These are phyloP conservation scores for Chionis minor DNA, from an alignment of 2,113 vertebrate species.

Conservation along the genomic window DNA sequence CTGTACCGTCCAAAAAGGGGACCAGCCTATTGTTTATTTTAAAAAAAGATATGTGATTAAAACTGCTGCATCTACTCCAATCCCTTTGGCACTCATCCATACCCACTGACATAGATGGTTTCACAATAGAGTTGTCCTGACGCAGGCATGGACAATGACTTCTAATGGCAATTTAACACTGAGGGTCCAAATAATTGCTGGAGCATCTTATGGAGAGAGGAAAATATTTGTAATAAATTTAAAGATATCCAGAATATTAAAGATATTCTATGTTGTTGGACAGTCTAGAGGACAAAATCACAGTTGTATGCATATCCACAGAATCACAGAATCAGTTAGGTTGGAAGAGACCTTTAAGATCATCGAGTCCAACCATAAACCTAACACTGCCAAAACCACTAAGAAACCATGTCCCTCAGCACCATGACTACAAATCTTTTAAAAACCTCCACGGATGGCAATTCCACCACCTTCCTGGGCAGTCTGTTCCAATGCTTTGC, in stretches of 20 bases:
- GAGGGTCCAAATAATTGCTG: background rate
- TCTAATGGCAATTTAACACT: background rate
- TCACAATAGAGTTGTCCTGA: background rate
- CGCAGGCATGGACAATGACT: background rate
- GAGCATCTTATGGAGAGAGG: background rate
- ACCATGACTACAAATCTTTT: too few species aligned
- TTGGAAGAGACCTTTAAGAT: too few species aligned
- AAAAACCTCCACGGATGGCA: too few species aligned
- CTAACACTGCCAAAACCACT: too few species aligned
- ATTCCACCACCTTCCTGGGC: too few species aligned
- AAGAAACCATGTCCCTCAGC: too few species aligned
- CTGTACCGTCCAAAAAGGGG: background rate
- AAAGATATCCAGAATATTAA: background rate
- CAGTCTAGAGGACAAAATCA: background rate
- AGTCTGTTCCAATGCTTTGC: too few species aligned
- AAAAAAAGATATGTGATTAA: background rate
- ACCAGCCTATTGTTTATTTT: background rate
- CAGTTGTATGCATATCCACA: background rate
- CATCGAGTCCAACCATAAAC: too few species aligned
- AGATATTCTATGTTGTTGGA: fast-evolving
- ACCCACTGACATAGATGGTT: background rate
- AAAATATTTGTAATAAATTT: background rate
- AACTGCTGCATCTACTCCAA: background rate
- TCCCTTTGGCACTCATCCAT: background rate
- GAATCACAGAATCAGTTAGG: too few species aligned